A percentile compares a stretch with the other conserved stretches of the same genome.
These are phyloP conservation scores for Elaphurus davidianus DNA, from an alignment of 2,113 vertebrate species.

Conservation along the genomic window DNA sequence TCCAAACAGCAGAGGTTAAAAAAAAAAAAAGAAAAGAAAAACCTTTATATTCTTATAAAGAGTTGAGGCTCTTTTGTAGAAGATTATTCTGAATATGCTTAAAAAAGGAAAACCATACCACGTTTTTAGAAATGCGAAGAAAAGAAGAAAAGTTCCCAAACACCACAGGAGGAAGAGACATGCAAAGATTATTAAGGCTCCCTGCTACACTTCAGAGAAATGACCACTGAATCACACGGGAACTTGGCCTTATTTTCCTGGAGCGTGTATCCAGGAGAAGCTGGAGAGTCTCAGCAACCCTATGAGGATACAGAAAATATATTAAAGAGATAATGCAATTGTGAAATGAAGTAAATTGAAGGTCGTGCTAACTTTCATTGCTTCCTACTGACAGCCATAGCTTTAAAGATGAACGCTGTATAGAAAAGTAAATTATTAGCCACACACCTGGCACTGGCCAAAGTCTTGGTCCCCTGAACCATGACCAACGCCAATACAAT, in stretches of 20 bases:
- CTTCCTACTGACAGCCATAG: background rate
- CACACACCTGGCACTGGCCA: background rate
- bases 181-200: background rate
- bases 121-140: constrained; percentile 9
- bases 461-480: background rate
- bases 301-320: background rate
- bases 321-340: background rate
- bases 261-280: background rate
- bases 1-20: background rate
- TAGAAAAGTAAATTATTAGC: background rate
- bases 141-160: background rate
- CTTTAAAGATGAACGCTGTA: background rate
- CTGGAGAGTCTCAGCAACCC: background rate
- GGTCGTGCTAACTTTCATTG: background rate
- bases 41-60: background rate
- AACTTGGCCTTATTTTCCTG: background rate
- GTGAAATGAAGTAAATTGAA: background rate
- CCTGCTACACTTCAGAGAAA: background rate
- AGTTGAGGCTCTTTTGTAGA: background rate
- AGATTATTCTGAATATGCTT: background rate
- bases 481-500: background rate
- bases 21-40: background rate
- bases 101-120: background rate
- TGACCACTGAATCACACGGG: background rate
- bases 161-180: background rate